These are phyloP conservation scores for Galeruca laticollis DNA, from an alignment of 2,888 invertebrate genomes.

Conservation along the genomic window DNA sequence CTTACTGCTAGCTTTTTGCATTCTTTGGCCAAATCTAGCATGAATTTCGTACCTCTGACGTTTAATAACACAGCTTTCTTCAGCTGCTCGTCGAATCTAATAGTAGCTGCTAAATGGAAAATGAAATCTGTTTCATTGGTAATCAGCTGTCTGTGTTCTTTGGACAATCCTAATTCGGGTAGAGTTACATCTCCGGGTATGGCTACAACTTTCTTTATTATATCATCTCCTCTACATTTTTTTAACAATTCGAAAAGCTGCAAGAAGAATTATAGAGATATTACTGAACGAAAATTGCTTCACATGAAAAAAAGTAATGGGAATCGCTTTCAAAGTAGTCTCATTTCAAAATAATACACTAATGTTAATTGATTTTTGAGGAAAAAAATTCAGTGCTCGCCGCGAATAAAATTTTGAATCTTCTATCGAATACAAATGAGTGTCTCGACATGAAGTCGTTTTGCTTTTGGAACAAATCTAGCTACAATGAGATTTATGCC, in stretches of 20 bases:
- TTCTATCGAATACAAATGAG: too few relatives aligned
- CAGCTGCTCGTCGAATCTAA: constrained; percentile 90
- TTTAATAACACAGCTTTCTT: constrained; percentile 92
- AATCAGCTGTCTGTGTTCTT: constrained; percentile 74
- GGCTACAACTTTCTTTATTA: constrained; percentile 77
- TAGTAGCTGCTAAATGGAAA: constrained; percentile 84
- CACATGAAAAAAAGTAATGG: too few relatives aligned
- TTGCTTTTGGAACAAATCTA: too few relatives aligned
- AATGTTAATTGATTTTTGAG: too few relatives aligned
- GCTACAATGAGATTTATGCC: too few relatives aligned
- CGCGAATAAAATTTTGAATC: too few relatives aligned
- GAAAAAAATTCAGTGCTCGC: too few relatives aligned
- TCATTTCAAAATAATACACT: too few relatives aligned
- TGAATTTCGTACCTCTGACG: constrained; percentile 89
- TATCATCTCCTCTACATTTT: constrained; percentile 71
- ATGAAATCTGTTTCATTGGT: constrained; percentile 82
- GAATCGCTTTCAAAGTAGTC: too few relatives aligned
- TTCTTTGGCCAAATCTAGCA: constrained; percentile 85
- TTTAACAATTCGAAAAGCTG: constrained; percentile 85
- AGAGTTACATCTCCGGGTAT: constrained; percentile 80
- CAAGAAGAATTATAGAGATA: constrained; percentile 50
- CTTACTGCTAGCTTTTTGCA: constrained; percentile 80
- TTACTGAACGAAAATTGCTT: background rate
- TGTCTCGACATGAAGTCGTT: too few relatives aligned
- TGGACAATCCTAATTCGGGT: constrained; percentile 77